Evolutionary conservation across 2,797 vertebrate species (phyloP), one percentile per base, ranked within the genome.

Genomic region (Austrolebias charrua): DNA sequence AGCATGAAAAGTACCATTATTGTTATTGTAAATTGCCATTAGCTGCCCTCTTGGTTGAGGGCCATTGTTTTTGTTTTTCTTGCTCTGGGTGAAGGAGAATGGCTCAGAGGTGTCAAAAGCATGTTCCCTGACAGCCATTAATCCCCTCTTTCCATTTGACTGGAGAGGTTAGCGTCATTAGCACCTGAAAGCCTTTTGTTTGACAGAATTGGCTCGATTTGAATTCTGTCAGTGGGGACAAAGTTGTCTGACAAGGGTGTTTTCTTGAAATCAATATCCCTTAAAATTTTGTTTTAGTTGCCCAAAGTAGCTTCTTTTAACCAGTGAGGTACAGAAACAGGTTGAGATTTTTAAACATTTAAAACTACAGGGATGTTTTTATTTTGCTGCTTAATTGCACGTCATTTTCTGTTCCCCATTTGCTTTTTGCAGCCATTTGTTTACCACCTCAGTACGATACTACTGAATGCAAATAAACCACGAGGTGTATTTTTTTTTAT

Each of bases 61-160:
- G 35, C 79, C 68, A 82, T 91, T 92, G 88, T 91, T 85, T 83
- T 79, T 84, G 76, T 86, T 88, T 87, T 24, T 85, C 72, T 75
- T 82, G 79, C 69, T 79, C 71, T 73, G 75, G 85, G 87, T 75
- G 79, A 56, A 40, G 68, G 73, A 80, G 83, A 81, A 83, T 75
- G 66, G 54, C 77, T 75, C 74, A 62, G 77, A 75, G 87, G 89
- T 89, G 91, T 90, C 84, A 89, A 86, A 64, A 71, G 79, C 68
- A 53, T 20, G 63, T 76, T 46, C 78, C 71, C 50, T 62, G 42
- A 44, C 48, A 60, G 74, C 72, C 78, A 71, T 78, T 75, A 74
- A 35, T 28, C 44, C 51, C 67, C 68, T 55, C 50, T 45, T n/a
- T 61, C 80, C 76, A 72, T 88, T 86, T 81, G 73, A 82, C 29